These are phyloP conservation scores for Pongo abelii DNA, from an alignment of 2,113 vertebrate genomes.

Conservation along the genomic window DNA sequence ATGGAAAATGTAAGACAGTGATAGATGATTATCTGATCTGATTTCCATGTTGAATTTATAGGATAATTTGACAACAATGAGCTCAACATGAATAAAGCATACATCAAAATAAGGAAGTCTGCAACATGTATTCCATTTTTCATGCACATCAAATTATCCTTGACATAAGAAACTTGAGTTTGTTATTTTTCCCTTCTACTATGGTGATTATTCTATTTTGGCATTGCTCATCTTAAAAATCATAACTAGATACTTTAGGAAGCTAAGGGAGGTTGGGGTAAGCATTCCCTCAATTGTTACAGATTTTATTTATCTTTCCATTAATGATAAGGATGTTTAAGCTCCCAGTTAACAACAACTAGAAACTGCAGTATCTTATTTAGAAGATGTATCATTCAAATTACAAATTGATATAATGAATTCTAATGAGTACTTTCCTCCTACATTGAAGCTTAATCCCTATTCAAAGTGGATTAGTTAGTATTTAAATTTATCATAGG, in stretches of 20 bases:
- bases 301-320: slow-evolving; percentile 54
- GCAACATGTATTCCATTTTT: slow-evolving; percentile 63
- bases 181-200: not conserved
- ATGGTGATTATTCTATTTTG: slow-evolving; percentile 39
- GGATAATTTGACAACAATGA: slow-evolving; percentile 78
- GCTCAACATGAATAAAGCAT: slow-evolving; percentile 55
- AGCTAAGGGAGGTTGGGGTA: not conserved
- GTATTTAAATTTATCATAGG: slow-evolving; percentile 85
- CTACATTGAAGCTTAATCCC: slow-evolving; percentile 81
- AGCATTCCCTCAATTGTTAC: slow-evolving; percentile 11
- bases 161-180: slow-evolving; percentile 63
- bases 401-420: slow-evolving; percentile 83
- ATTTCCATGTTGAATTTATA: slow-evolving; percentile 71
- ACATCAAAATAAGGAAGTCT: slow-evolving; percentile 73
- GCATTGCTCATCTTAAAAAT: slow-evolving; percentile 62
- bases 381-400: slow-evolving; percentile 78
- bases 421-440: slow-evolving; percentile 84
- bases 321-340: slow-evolving; percentile 74
- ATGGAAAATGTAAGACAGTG: slow-evolving; percentile 39
- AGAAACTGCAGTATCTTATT: slow-evolving; percentile 68
- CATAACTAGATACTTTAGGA: slow-evolving; percentile 32
- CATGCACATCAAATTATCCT: slow-evolving; percentile 53
- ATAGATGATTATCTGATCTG: slow-evolving; percentile 71
- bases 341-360: slow-evolving; percentile 67
- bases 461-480: slow-evolving; percentile 87